Percentiles rank a stretch among this genome's conserved stretches.
Conservation (phyloP, 2,797 vertebrate species). For the Syncerus caffer region DNA sequence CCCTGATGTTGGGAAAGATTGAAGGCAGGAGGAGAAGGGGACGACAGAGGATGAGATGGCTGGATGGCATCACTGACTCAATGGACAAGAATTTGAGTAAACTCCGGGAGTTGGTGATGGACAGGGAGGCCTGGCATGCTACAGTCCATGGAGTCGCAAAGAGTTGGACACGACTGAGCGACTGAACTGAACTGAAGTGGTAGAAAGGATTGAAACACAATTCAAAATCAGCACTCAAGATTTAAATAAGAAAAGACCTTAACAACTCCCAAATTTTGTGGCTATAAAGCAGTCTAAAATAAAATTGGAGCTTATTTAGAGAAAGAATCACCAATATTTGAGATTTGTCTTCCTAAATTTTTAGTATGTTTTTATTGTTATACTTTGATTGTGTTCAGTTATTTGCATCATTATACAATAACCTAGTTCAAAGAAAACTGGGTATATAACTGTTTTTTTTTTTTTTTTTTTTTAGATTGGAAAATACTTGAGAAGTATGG, state of each 20-base stretch:
- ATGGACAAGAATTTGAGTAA: neutral
- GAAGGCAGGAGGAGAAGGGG: neutral
- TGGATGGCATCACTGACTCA: neutral
- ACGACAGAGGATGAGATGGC: neutral
- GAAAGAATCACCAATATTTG: slow-evolving; percentile 21
- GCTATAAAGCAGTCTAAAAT: neutral
- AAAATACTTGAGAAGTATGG: neutral
- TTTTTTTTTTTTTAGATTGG: neutral
- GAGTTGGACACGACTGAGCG: neutral
- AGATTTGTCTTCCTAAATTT: neutral
- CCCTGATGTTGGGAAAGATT: neutral
- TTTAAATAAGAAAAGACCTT: slow-evolving; percentile 10
- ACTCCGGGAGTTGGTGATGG: neutral
- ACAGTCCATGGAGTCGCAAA: rapidly evolving
- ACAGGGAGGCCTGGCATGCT: neutral
- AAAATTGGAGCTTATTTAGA: neutral
- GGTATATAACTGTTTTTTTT: neutral
- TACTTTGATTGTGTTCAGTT: slow-evolving; percentile 41
- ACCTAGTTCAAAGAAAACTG: neutral
- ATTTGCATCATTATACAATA: neutral
- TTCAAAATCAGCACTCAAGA: slow-evolving; percentile 18
- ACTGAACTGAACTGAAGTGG: neutral
- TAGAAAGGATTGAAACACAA: neutral
- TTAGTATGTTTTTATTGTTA: slow-evolving; percentile 20
- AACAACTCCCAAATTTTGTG: neutral